Evolutionary conservation across 2,888 invertebrate species (phyloP).

Genomic region (Drosophila mettleri): DNA sequence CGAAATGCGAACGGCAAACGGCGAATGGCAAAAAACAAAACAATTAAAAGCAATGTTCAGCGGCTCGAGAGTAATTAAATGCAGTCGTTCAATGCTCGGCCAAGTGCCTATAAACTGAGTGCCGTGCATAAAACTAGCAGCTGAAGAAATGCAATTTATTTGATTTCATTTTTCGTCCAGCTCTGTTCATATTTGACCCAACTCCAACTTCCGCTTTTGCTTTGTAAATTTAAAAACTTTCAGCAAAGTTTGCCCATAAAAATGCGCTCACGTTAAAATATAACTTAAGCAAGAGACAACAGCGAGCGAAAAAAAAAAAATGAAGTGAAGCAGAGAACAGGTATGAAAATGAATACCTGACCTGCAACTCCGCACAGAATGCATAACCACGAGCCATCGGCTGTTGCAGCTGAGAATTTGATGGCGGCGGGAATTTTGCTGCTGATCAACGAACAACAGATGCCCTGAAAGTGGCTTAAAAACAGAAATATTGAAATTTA

Average conservation of each 20-base stretch:
- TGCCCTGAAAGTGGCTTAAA: not conserved
- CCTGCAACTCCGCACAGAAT: constrained; percentile 53
- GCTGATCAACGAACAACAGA: not conserved
- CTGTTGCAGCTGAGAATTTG: constrained; percentile 22
- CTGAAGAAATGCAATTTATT: constrained; percentile 48
- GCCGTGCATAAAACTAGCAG: constrained; percentile 15
- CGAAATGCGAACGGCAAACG: constrained; percentile 6
- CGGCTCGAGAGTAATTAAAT: constrained; percentile 37
- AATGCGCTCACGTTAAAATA: constrained; percentile 39
- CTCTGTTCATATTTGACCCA: constrained; percentile 14
- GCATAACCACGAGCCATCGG: constrained; percentile 23
- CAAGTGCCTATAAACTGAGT: constrained; percentile 35
- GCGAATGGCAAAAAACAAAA: constrained; percentile 15
- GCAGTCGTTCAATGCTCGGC: constrained; percentile 1
- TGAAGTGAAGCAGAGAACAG: not conserved
- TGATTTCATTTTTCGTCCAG: constrained; percentile 41
- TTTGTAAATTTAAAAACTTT: constrained; percentile 52
- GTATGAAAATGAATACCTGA: constrained; percentile 64
- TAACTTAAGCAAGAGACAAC: constrained; percentile 11
- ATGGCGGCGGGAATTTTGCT: no score
- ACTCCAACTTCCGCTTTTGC: not conserved
- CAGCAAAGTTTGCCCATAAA: constrained; percentile 61
- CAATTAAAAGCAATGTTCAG: constrained; percentile 26
- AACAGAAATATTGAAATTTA: no score
- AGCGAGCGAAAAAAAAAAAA: constrained; percentile 4